Conservation (phyloP, 37 sponge, comb jelly and placozoan genomes). For the Halichondria panicea region DNA sequence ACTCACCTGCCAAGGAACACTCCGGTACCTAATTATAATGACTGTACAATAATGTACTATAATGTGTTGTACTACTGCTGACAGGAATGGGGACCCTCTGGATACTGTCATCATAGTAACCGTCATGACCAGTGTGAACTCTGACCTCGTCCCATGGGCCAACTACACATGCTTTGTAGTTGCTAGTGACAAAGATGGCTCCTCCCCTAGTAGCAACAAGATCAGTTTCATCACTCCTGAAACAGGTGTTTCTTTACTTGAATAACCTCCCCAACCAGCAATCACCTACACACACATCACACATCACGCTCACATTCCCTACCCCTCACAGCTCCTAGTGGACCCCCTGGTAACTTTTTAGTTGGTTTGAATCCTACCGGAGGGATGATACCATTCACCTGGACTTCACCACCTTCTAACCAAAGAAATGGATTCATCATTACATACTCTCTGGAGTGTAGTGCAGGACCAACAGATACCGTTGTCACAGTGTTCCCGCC, state of each 20-base stretch:
- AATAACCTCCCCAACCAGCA: not conserved
- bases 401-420: conserved; percentile 5
- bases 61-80: too few species aligned
- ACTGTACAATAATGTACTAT: too few species aligned
- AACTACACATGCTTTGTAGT: conserved; percentile 20
- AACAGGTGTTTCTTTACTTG: conserved; percentile 1
- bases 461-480: too few species aligned
- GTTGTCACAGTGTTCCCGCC: too few species aligned
- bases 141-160: not conserved
- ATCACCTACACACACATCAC: not conserved
- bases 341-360: not conserved
- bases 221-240: conserved; percentile 5
- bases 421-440: conserved; percentile 22
- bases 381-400: not conserved
- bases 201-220: not conserved
- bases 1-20: conserved; percentile 1
- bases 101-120: not conserved
- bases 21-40: too few species aligned
- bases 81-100: not conserved
- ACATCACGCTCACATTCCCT: not conserved
- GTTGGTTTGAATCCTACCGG: not conserved
- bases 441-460: conserved; percentile 1
- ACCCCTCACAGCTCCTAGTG: conserved; percentile 1
- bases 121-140: not conserved
- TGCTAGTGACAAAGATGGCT: conserved; percentile 8